Evolutionary conservation across 2,113 vertebrate species (phyloP), one percentile per base, ranked within the genome.

Genomic region (Cinclus mexicanus): DNA sequence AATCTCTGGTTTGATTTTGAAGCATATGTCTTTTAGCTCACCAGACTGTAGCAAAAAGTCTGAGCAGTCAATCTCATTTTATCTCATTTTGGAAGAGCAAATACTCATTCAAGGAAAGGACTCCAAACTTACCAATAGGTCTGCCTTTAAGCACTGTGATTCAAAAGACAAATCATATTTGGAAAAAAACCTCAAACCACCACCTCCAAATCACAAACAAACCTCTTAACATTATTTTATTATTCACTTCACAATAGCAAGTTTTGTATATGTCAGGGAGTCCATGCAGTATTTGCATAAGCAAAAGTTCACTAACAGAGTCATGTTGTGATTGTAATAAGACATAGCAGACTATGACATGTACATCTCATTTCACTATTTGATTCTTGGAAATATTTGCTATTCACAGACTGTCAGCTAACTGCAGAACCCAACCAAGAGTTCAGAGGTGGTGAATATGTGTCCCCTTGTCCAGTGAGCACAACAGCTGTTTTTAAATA

Each of bases 31-130:
- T 90, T 95, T 90, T 77, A 69, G 31, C n/a, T 86, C 57, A 79
- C 10, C 31, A 79, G n/a, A 63, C 50, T 83, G 79, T 53, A 87
- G 23, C 22, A 69, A 80, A 79, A 91, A 53, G 24, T 63, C 60
- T 95, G 80, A 95, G 74, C 65, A 95, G 77, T 68, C 87, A 85
- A 65, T 53, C 71, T 87, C 31, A 61, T 78, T 93, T 86, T 83
- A 65, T 57, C 71, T 87, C n/a, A 61, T 78, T 93, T 86, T 80
- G n/a, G 33, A 90, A 46, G 20, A 90, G 67, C 55, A 90, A 82
- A 90, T 74, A 84, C 13, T 52, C 14, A 8, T 90, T 94, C 1
- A 2, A 79, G 35, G 14, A 65, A 76, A 86, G 64, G 24, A 79
- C 41, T 79, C 17, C 9, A 64, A 70, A 31, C 14, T 63, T 56